A percentile compares a stretch with the other conserved stretches of the same genome.
These are phyloP conservation scores for Dendropsophus ebraccatus DNA, from an alignment of 2,113 vertebrate genomes.

Conservation along the genomic window DNA sequence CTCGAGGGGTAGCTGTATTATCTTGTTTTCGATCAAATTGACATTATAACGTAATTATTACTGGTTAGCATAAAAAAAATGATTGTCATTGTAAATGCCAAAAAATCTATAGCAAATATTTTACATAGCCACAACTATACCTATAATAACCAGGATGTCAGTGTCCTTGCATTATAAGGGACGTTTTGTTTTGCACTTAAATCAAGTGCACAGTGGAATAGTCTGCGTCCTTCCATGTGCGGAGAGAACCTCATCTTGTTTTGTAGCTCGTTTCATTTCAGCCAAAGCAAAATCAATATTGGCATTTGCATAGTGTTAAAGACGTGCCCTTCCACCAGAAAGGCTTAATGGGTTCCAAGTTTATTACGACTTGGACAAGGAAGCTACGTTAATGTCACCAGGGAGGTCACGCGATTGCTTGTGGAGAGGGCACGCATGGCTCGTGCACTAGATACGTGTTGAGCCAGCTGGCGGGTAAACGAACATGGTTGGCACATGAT, in stretches of 20 bases:
- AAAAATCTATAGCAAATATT: background rate
- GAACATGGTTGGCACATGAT: conserved; percentile 22
- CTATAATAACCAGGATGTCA: background rate
- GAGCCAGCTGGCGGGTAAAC: conserved; percentile 32
- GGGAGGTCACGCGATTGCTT: conserved; percentile 27
- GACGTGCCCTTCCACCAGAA: conserved; percentile 48
- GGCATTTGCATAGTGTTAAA: conserved; percentile 53
- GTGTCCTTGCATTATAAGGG: background rate
- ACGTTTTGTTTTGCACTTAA: background rate
- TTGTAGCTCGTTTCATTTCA: conserved; percentile 27
- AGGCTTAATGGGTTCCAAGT: conserved; percentile 27
- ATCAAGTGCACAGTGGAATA: background rate
- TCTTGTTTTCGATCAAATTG: no score
- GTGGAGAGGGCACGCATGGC: conserved; percentile 27
- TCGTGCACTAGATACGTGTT: background rate
- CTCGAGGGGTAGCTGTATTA: no score
- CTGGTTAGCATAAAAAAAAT: no score
- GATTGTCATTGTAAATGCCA: background rate
- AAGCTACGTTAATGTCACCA: conserved; percentile 23
- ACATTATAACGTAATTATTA: no score
- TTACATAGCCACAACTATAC: background rate
- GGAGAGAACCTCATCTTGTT: conserved; percentile 7
- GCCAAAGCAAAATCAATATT: conserved; percentile 51
- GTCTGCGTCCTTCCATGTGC: background rate
- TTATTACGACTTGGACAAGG: conserved; percentile 44